Evolutionary conservation across 2,113 vertebrate genomes (phyloP), one percentile per base, ranked within the genome.

Genomic region (Ahaetulla prasina): DNA sequence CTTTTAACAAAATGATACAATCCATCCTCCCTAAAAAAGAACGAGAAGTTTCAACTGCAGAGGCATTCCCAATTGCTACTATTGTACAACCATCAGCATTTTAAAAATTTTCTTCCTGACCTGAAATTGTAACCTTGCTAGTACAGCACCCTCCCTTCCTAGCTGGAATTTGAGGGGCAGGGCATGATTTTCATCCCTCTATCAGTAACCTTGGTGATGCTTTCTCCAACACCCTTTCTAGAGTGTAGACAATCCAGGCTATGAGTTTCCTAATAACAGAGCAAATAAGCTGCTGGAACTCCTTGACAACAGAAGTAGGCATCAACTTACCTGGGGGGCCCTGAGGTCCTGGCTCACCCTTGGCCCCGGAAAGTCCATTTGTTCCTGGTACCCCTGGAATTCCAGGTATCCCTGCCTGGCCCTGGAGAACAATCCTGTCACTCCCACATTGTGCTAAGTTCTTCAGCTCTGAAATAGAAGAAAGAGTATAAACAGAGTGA

Each of bases 381-480:
- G 86, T 94, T 74, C 93, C 93, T 1, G 93, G 93, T 27, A 90
- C 30, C 3, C 93, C 93, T 9, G 93, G 93, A 25, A 94, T 63
- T 85, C 93, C 93, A 52, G 93, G 93, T 30, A 50, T 85, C 8
- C 93, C 93, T 47, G 93, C 60, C 43, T 90, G 91, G 74, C 91
- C 85, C 63, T 92, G 93, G 47, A 94, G 3, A 52, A 94, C 45
- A 12, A 45, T 45, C 25, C 27, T 91, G 47, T 85, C 74, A 16
- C 23, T 1, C n/a, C 90, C 87, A 25, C 92, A 91, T 45, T 91
- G 68, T 6, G 90, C 85, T 53, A 89, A 57, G 53, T 47, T 53
- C 47, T 89, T 91, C 80, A 91, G 47, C n/a, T 91, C 93, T 93
- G 90, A 52, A 91, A 91, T 2, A 85, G 86, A 53, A 30, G 39